Base-by-base conservation (phyloP, 1,140 invertebrate species). In the Neodiprion virginianus region DNA sequence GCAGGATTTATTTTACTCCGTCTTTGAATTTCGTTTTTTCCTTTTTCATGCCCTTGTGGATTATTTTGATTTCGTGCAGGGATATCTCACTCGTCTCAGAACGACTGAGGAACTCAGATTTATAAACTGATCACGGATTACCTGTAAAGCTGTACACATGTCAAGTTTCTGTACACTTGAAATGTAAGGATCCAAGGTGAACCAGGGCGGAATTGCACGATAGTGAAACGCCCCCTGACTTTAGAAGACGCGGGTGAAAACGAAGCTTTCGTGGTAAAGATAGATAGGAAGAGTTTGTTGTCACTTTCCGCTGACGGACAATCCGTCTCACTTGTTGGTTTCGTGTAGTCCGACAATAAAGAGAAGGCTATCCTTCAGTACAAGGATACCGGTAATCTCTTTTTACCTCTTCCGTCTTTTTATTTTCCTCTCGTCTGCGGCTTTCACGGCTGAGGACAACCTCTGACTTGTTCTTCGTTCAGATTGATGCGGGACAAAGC, bases 401-500 rank as follows among this genome's bases (percentile, higher is more conserved):
- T 69, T 47, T 21, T 69, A 14, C 17, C 67, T 47, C 67, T 69
- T 47, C 67, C 14, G 17, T 47, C 8, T 9, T 69, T 47, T 69
- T 47, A 47, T 23, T 47, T 21, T 69, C 67, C 21, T 23, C 8
- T 8, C 21, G 40, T 47, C 40, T 11, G 21, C 17, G 67, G 67
- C 67, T 11, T 69, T 14, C 40, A 7, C 11, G 12, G 67, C 21
- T 47, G 12, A 21, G 17, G 21, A 21, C 40, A 11, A 23, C 21
- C 21, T 7, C 7, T 47, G 23, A 21, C 67, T 69, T 47, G 67
- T 12, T 47, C 17, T 69, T 21, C 67, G 40, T 21, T 69, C 67
- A 69, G 67, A 69, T 69, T 69, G 40, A 69, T 69, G 67, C 67
- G 21, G 21, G 67, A 69, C 67, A 69, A 69, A 69, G 67, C 67